phyloP scores from a whole-genome alignment of 2,888 invertebrate species.

The Cantharis rustica region DNA sequence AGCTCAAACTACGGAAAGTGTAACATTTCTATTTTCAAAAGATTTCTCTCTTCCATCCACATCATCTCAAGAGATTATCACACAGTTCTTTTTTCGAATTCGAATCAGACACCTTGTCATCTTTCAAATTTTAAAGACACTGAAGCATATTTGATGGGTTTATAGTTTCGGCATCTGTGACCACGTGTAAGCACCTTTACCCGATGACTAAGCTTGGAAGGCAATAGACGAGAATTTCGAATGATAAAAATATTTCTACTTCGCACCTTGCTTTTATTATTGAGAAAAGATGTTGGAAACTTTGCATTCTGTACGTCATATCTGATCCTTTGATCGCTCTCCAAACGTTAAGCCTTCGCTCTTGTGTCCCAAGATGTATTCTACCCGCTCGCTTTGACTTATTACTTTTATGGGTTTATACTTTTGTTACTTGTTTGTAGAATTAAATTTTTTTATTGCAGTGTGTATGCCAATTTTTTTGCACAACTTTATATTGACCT shows the following conservation, averaged over 20 bases:
- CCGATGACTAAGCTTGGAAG: no score
- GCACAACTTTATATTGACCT: slow-evolving; percentile 14
- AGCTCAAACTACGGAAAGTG: no score
- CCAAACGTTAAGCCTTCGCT: not conserved
- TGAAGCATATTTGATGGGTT: no score
- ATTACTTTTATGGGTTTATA: not conserved
- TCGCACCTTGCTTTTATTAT: not conserved
- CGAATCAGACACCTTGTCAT: no score
- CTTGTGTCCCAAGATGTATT: not conserved
- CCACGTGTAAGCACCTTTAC: no score
- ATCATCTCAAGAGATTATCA: no score
- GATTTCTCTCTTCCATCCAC: no score
- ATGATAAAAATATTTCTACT: not conserved
- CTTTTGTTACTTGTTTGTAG: not conserved
- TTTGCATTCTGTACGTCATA: not conserved
- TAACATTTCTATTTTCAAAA: no score
- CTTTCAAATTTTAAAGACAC: no score
- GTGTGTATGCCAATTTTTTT: not conserved
- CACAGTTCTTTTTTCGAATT: no score
- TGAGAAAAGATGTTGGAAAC: not conserved
- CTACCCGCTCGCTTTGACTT: not conserved
- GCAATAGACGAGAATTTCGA: no score
- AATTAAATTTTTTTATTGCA: not conserved
- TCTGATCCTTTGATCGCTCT: not conserved
- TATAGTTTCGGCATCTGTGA: no score